These are phyloP conservation scores for Melieria crassipennis DNA, from an alignment of 2,888 invertebrate genomes.

Conservation along the genomic window DNA sequence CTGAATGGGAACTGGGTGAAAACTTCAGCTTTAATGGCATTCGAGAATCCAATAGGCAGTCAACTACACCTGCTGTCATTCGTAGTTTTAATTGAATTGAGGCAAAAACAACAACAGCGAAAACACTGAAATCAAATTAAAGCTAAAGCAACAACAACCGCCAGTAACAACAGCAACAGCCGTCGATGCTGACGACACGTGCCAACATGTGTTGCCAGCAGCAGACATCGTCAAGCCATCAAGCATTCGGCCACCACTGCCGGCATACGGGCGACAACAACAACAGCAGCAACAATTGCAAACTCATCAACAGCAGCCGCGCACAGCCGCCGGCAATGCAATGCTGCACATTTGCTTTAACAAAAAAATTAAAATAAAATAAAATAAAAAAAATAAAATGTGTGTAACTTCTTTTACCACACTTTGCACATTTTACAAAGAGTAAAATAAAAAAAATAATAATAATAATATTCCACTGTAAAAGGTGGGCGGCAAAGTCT, in stretches of 20 bases:
- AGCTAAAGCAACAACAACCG: conserved; percentile 38
- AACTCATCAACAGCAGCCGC: conserved; percentile 7
- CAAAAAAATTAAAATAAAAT: no score
- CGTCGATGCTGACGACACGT: conserved; percentile 41
- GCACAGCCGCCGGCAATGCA: no score
- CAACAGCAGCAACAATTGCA: conserved; percentile 14
- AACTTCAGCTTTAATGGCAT: not conserved
- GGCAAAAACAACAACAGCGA: conserved; percentile 41
- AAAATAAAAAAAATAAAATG: no score
- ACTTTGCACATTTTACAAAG: no score
- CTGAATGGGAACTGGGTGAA: no score
- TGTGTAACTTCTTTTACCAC: no score
- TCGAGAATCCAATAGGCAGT: conserved; percentile 42
- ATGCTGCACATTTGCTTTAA: no score
- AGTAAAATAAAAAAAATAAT: no score
- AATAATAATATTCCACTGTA: no score
- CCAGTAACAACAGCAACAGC: conserved; percentile 27
- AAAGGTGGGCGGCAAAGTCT: no score
- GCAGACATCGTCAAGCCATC: conserved; percentile 27
- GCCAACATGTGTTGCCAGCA: conserved; percentile 46
- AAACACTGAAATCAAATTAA: conserved; percentile 22
- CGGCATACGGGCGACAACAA: not conserved
- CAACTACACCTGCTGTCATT: conserved; percentile 62
- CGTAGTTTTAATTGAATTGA: conserved; percentile 50
- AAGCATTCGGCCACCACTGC: no score